A percentile compares a stretch with the other conserved stretches of the same genome.
These are phyloP conservation scores for Epizoanthus stellaris DNA, from an alignment of 92 coral and sea anemone species.

Conservation along the genomic window DNA sequence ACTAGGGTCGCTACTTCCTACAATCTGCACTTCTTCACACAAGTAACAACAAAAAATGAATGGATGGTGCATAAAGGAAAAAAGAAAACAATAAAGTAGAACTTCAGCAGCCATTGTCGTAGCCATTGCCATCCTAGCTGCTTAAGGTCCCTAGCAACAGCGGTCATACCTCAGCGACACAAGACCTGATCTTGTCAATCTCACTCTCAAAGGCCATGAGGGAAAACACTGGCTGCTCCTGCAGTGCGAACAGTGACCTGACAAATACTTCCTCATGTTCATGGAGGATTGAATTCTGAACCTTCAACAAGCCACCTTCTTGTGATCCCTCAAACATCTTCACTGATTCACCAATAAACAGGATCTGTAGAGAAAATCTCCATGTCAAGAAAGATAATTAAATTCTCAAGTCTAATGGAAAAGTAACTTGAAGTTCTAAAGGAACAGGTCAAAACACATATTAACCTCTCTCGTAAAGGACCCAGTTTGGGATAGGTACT, in stretches of 20 bases:
- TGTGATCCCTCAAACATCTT: constrained; percentile 92
- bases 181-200: constrained; percentile 90
- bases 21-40: too few species aligned
- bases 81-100: too few species aligned
- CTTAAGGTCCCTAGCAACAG: neutral
- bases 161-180: constrained; percentile 86
- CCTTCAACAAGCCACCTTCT: constrained; percentile 45
- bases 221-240: constrained; percentile 78
- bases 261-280: constrained; percentile 87
- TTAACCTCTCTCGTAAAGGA: too few species aligned
- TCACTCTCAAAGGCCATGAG: constrained; percentile 89
- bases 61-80: too few species aligned
- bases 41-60: too few species aligned
- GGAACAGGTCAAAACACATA: too few species aligned
- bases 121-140: neutral
- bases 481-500: too few species aligned
- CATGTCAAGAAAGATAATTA: too few species aligned
- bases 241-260: constrained; percentile 75
- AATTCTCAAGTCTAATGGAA: too few species aligned
- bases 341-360: constrained; percentile 95
- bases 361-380: constrained; percentile 57
- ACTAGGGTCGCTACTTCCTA: too few species aligned
- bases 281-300: constrained; percentile 75
- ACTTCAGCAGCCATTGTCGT: too few species aligned
- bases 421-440: too few species aligned